Percentiles rank a stretch among this genome's conserved stretches.
Evolutionary conservation across 2,113 vertebrate genomes (phyloP).

Genomic region (Lampris megalopsis): DNA sequence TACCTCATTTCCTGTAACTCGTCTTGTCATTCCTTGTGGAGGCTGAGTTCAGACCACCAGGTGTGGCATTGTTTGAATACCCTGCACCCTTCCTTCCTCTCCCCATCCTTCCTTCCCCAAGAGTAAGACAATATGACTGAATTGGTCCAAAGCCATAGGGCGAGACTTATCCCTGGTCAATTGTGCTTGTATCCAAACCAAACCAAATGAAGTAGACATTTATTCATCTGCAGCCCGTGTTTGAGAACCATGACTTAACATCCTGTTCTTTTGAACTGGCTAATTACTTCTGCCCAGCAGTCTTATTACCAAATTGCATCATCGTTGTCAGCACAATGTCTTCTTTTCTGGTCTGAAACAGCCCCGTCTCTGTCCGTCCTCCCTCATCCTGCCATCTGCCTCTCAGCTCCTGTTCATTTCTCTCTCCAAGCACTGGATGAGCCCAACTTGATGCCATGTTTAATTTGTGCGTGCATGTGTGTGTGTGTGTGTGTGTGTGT

Average conservation of each 20-base stretch:
- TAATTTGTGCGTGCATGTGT: background rate
- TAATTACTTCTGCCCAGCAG: conserved; percentile 47
- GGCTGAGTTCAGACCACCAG: conserved; percentile 35
- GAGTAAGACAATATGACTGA: background rate
- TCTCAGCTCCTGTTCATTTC: conserved; percentile 37
- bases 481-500: background rate
- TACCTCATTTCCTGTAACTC: conserved; percentile 63
- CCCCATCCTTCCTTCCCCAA: conserved; percentile 15
- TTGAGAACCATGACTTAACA: conserved; percentile 25
- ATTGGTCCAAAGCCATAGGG: background rate
- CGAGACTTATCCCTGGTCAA: background rate
- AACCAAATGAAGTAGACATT: background rate
- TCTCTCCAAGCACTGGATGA: conserved; percentile 46
- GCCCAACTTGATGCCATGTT: conserved; percentile 30
- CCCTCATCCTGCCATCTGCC: conserved; percentile 27
- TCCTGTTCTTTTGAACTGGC: conserved; percentile 26
- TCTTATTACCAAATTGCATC: conserved; percentile 58
- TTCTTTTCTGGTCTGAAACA: conserved; percentile 67
- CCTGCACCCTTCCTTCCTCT: conserved; percentile 25
- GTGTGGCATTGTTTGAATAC: conserved; percentile 44
- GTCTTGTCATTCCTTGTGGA: conserved; percentile 31
- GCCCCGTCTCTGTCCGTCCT: conserved; percentile 49
- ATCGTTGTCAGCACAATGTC: conserved; percentile 62
- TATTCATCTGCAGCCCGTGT: conserved; percentile 39
- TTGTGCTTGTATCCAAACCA: background rate